A percentile compares a stretch with the other conserved stretches of the same genome.
Conservation (phyloP, 1,140 invertebrate genomes). For the Carcinoscorpius rotundicauda region DNA sequence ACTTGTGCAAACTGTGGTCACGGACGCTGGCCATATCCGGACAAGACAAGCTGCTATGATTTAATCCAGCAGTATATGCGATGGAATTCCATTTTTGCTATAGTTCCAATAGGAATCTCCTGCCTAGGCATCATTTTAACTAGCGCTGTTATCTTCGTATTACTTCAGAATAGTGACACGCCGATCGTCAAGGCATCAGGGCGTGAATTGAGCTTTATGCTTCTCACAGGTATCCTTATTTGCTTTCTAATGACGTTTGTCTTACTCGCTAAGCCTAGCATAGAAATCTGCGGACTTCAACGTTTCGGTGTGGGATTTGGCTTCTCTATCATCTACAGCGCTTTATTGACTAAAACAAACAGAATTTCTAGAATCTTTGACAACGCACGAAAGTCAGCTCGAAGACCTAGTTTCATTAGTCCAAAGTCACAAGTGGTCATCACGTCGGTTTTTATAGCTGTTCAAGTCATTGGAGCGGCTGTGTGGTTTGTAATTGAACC, state of each 20-base stretch:
- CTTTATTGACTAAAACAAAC: constrained; percentile 50
- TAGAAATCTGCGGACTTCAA: constrained; percentile 39
- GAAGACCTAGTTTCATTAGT: constrained; percentile 55
- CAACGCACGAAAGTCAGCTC: constrained; percentile 47
- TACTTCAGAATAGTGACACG: constrained; percentile 33
- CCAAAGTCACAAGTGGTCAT: constrained; percentile 60
- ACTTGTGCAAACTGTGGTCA: constrained; percentile 43
- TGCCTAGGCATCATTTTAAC: constrained; percentile 42
- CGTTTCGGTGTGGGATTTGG: constrained; percentile 47
- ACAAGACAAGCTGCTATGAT: constrained; percentile 34
- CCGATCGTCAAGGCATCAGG: constrained; percentile 43
- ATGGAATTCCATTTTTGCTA: constrained; percentile 42
- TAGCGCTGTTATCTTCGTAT: constrained; percentile 36
- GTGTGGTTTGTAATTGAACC: constrained; percentile 46
- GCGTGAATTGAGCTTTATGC: constrained; percentile 46
- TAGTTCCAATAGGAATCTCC: constrained; percentile 42
- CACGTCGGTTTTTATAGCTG: constrained; percentile 45
- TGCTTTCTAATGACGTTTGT: constrained; percentile 40
- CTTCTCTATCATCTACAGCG: constrained; percentile 47
- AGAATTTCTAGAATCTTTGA: constrained; percentile 48
- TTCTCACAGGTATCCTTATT: constrained; percentile 37
- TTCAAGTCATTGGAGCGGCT: constrained; percentile 37
- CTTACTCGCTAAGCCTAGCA: constrained; percentile 37
- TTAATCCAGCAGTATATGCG: constrained; percentile 43
- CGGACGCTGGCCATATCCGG: constrained; percentile 35